Evolutionary conservation across 2,797 vertebrate species (phyloP).

Genomic region (Pseudocheirus occidentalis): DNA sequence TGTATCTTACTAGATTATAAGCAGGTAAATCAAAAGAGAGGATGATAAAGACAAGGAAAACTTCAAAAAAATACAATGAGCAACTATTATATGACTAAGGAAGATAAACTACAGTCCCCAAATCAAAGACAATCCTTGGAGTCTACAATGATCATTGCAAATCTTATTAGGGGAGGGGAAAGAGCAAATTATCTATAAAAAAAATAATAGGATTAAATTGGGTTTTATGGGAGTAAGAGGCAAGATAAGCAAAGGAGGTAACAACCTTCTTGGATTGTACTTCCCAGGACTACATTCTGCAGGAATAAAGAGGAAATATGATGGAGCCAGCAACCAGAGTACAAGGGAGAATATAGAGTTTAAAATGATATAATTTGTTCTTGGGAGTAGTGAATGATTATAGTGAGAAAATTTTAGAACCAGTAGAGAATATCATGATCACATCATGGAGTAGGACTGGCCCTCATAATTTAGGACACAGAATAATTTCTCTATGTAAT

Average conservation of each 20-base stretch:
- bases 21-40: neutral
- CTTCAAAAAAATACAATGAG: neutral
- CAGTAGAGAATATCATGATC: neutral
- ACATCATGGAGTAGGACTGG: neutral
- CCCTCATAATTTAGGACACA: neutral
- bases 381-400: neutral
- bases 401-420: neutral
- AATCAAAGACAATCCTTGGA: neutral
- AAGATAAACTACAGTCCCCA: neutral
- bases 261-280: neutral
- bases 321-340: neutral
- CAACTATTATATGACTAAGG: neutral
- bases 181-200: neutral
- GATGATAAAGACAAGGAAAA: neutral
- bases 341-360: neutral
- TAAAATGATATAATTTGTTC: neutral
- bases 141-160: neutral
- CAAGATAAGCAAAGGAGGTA: neutral
- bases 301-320: neutral
- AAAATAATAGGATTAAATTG: neutral
- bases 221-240: neutral
- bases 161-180: neutral
- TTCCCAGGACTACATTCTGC: neutral
- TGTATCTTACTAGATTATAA: neutral
- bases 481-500: neutral